Evolutionary conservation across 2,797 vertebrate species (phyloP).

Genomic region (Sebastes wilsoni): DNA sequence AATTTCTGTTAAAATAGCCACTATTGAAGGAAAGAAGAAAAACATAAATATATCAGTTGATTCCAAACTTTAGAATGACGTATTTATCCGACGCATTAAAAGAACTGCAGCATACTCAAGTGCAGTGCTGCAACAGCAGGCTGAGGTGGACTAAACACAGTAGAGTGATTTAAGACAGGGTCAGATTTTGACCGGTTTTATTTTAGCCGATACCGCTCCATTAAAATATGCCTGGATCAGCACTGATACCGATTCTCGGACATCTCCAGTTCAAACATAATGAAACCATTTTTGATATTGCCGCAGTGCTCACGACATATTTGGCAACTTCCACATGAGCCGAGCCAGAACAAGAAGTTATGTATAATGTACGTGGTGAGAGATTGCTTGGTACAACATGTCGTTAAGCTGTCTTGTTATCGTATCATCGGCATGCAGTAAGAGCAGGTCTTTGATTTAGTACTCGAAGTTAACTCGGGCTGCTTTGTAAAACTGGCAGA

Average conservation of each 20-base stretch:
- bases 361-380: neutral
- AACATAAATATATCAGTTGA: neutral
- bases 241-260: neutral
- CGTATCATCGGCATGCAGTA: neutral
- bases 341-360: neutral
- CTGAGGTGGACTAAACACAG: no score
- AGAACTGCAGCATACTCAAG: neutral
- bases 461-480: neutral
- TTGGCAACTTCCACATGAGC: slow-evolving; percentile 8
- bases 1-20: neutral
- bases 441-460: neutral
- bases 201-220: neutral
- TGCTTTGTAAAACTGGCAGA: neutral
- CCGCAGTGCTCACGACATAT: neutral
- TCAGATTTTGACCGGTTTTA: no score
- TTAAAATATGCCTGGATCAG: neutral
- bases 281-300: neutral
- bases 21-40: neutral
- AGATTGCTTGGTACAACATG: neutral
- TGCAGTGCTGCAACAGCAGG: no score
- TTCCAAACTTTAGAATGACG: neutral
- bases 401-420: neutral
- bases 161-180: no score
- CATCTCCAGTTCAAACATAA: neutral
- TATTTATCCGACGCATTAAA: neutral